Conservation (phyloP, 1,140 invertebrate genomes). For the Manduca sexta region DNA sequence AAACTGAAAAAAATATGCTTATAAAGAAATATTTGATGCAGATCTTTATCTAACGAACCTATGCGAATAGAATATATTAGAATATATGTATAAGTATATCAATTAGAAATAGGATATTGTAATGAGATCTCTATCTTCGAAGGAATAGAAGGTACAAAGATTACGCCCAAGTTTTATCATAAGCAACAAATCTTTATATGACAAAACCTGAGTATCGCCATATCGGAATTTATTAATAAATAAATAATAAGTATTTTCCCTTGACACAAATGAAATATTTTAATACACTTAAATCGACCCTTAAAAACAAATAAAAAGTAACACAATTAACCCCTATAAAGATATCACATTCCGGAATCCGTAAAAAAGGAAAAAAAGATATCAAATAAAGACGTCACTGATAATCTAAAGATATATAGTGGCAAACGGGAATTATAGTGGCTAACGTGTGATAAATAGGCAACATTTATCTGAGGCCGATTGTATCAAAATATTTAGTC, state of each 20-base stretch:
- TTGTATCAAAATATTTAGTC: conserved; percentile 69
- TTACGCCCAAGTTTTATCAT: no score
- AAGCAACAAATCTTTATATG: no score
- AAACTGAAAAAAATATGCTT: no score
- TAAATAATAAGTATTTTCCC: no score
- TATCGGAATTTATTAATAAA: no score
- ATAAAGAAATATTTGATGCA: no score
- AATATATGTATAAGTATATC: no score
- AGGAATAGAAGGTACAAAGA: background rate
- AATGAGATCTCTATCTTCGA: background rate
- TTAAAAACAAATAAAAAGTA: background rate
- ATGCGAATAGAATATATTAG: no score
- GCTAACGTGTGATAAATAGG: conserved; percentile 52
- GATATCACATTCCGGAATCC: conserved; percentile 20
- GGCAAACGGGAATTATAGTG: conserved; percentile 46
- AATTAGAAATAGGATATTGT: no score
- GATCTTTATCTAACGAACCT: no score
- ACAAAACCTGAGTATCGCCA: no score
- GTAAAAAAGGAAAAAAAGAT: conserved; percentile 30
- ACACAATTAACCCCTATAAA: conserved; percentile 1
- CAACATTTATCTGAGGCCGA: conserved; percentile 56
- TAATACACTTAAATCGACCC: background rate
- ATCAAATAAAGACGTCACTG: conserved; percentile 46
- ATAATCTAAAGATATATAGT: conserved; percentile 56
- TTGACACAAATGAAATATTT: background rate